Evolutionary conservation across 2,113 vertebrate genomes (phyloP), one percentile per base, ranked within the genome.

Genomic region (Salvelinus namaycush): DNA sequence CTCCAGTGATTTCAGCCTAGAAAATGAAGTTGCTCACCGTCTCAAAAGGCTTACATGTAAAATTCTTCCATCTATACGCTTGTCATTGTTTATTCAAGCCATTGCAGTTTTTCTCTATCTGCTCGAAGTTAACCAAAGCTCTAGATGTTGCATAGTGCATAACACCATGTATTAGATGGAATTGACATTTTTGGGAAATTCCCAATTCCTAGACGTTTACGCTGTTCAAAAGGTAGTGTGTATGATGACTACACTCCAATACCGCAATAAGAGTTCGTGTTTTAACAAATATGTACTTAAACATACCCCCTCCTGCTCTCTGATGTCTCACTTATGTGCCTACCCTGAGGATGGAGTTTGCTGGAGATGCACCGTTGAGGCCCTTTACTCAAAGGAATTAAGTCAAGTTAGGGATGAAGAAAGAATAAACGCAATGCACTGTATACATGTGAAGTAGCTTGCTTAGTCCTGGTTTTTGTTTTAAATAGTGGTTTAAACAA

Each of bases 101-200:
- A 22, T 34, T 75, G 66, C 34, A 78, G 39, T 39, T 9, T 31
- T 72, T 76, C 79, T 77, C 14, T 74, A 64, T 79, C 74, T 72
- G 39, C 39, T 39, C 8, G 39, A 9, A 39, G 31, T 76, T 48
- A 76, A 76, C 68, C 59, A 85, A 85, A 70, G 3, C 20, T 60
- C 6, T 60, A 20, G 51, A 31, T 66, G 24, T 68, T 68, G 18
- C 13, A 59, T 67, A 22, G 76, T 75, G 22, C 16, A 67, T 49
- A 20, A 70, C 16, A 72, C 75, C 76, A 85, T 68, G 39, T 57
- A 39, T 26, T 39, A 27, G 31, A 39, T 67, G 5, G 5, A 39
- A 34, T 34, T 39, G 0, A 44, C 4, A 3, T 39, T n/a, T 39
- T 7, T 5, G 11, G 59, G n/a, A 62, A 62, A 62, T 18, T 11